Percentiles rank a stretch among this genome's conserved stretches.
Evolutionary conservation across 2,888 invertebrate genomes (phyloP).

Genomic region (Tipula helvola): DNA sequence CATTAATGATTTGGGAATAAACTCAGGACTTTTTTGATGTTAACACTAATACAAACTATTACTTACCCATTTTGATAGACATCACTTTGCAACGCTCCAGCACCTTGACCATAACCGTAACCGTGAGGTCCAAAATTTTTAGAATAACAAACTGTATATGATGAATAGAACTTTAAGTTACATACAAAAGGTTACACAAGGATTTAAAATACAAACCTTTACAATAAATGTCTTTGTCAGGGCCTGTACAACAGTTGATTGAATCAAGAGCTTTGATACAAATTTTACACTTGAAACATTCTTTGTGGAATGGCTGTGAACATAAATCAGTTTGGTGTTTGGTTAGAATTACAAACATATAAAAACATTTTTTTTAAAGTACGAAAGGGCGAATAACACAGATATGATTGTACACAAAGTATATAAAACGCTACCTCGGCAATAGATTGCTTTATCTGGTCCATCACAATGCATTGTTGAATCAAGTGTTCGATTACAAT

Average conservation of each 20-base stretch:
- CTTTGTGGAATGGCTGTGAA: slow-evolving; percentile 60
- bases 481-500: slow-evolving; percentile 74
- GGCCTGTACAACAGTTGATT: slow-evolving; percentile 83
- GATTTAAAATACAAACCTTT: slow-evolving; percentile 55
- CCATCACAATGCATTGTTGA: slow-evolving; percentile 86
- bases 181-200: neutral
- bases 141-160: slow-evolving; percentile 74
- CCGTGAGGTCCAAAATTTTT: slow-evolving; percentile 96
- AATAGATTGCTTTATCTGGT: slow-evolving; percentile 83
- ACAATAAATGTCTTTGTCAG: slow-evolving; percentile 93
- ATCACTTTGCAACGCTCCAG: slow-evolving; percentile 85
- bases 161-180: neutral
- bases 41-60: neutral
- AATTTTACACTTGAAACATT: slow-evolving; percentile 85
- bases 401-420: neutral
- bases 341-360: neutral
- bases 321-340: neutral
- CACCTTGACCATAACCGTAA: slow-evolving; percentile 95
- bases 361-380: neutral
- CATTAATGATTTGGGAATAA: neutral
- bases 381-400: neutral
- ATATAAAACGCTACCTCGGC: slow-evolving; percentile 52
- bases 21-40: neutral
- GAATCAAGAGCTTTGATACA: slow-evolving; percentile 83
- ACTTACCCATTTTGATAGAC: slow-evolving; percentile 72